Percentiles rank a stretch among this genome's conserved stretches.
Conservation (phyloP, 2,888 invertebrate species). For the Coenonympha glycerion region DNA sequence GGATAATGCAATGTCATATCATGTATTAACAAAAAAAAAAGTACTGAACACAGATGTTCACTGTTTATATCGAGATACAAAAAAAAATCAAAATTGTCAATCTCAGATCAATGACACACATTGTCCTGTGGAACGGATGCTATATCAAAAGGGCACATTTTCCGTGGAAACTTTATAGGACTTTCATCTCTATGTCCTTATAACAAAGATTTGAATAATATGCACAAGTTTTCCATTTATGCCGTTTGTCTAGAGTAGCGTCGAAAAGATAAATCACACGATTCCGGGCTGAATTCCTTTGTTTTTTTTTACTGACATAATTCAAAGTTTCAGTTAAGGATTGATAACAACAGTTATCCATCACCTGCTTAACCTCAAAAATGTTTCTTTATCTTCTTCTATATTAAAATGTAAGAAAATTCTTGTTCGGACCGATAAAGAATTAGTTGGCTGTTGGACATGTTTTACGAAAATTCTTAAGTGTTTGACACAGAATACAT, state of each 20-base stretch:
- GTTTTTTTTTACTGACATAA: neutral
- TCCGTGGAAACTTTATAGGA: neutral
- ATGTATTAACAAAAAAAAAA: neutral
- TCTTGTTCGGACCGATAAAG: no score
- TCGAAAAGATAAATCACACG: constrained; percentile 1
- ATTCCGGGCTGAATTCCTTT: constrained; percentile 17
- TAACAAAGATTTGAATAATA: neutral
- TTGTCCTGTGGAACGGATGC: constrained; percentile 35
- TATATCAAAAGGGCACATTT: constrained; percentile 10
- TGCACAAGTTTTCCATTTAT: neutral
- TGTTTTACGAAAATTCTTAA: no score
- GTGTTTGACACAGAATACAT: no score
- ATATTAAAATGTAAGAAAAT: no score
- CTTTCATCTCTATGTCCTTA: neutral
- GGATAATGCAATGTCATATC: no score
- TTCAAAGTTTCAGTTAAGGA: neutral
- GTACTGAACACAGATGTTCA: constrained; percentile 25
- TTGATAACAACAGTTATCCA: no score
- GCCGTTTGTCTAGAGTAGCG: neutral
- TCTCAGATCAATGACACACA: constrained; percentile 34
- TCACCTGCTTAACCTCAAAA: no score
- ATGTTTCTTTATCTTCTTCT: no score
- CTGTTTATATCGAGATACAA: constrained; percentile 18
- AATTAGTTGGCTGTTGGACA: no score
- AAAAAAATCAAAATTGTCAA: constrained; percentile 31